Conservation (phyloP, 2,888 invertebrate species). For the Amiota communis region DNA sequence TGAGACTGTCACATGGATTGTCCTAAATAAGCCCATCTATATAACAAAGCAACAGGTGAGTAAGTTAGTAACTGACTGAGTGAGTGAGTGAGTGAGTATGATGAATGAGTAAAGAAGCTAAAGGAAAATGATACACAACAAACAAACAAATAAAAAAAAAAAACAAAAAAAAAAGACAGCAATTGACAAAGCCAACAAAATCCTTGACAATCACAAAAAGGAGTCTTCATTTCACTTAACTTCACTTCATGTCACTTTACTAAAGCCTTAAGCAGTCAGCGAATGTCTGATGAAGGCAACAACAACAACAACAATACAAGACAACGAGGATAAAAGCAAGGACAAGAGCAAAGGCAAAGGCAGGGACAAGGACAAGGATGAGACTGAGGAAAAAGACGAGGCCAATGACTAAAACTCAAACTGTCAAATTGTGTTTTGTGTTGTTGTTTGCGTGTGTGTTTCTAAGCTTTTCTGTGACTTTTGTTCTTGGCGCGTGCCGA, state of each 20-base stretch:
- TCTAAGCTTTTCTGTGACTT: not conserved
- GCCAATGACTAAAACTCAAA: too few relatives aligned
- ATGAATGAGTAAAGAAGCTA: not conserved
- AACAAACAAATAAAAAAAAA: not conserved
- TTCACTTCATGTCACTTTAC: not conserved
- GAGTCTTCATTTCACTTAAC: too few relatives aligned
- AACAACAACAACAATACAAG: not conserved
- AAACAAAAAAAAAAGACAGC: not conserved
- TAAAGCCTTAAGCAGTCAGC: not conserved
- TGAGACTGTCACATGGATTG: slow-evolving; percentile 98
- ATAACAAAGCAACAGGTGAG: slow-evolving; percentile 96
- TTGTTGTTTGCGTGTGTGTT: not conserved
- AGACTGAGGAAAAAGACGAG: too few relatives aligned
- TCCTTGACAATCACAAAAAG: slow-evolving; percentile 1
- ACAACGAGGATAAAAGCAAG: not conserved
- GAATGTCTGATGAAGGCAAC: not conserved
- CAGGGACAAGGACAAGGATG: too few relatives aligned
- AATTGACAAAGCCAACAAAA: slow-evolving; percentile 17
- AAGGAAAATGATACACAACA: not conserved
- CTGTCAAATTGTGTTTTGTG: too few relatives aligned
- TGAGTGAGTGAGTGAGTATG: not conserved
- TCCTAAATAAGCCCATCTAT: slow-evolving; percentile 98
- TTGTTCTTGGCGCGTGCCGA: slow-evolving; percentile 5
- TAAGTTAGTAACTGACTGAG: slow-evolving; percentile 13
- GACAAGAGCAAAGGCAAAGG: not conserved